Percentiles rank a stretch among this genome's conserved stretches.
phyloP scores from a whole-genome alignment of 2,797 vertebrate genomes.

The Trachurus trachurus region DNA sequence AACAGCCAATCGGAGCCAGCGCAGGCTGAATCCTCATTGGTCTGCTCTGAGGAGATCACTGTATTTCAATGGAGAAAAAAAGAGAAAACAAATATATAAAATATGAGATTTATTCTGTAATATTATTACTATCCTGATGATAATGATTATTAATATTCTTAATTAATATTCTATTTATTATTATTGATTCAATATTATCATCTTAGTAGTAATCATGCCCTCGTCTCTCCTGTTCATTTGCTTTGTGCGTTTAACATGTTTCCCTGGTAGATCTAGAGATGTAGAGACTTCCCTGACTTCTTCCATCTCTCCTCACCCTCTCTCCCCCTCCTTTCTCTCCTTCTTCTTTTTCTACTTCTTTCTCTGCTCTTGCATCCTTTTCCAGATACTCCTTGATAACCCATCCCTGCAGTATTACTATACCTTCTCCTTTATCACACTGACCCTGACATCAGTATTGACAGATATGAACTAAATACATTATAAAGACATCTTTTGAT shows the following conservation, averaged over 20 bases:
- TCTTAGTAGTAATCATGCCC: constrained; percentile 78
- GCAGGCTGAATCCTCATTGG: constrained; percentile 91
- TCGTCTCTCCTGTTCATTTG: constrained; percentile 77
- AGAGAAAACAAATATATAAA: constrained; percentile 89
- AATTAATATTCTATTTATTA: constrained; percentile 88
- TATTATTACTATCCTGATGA: constrained; percentile 89
- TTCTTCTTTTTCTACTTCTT: constrained; percentile 33
- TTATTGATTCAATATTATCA: constrained; percentile 84
- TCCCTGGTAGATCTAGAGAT: constrained; percentile 82
- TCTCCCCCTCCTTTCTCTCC: constrained; percentile 27
- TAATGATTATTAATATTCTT: constrained; percentile 87
- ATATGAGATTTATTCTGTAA: constrained; percentile 98
- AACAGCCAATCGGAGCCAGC: constrained; percentile 90
- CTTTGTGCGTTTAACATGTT: constrained; percentile 95
- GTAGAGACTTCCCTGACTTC: constrained; percentile 60
- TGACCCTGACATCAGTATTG: constrained; percentile 52
- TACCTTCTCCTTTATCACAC: constrained; percentile 44
- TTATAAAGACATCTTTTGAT: constrained; percentile 43
- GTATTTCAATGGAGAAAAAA: constrained; percentile 95
- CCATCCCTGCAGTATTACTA: constrained; percentile 43
- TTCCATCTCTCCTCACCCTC: constrained; percentile 23
- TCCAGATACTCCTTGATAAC: constrained; percentile 47
- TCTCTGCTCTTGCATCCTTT: constrained; percentile 54
- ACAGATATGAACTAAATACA: constrained; percentile 52
- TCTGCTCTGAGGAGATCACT: constrained; percentile 89